These are phyloP conservation scores for Pseudochaenichthys georgianus DNA, from an alignment of 2,797 vertebrate genomes.

Conservation along the genomic window DNA sequence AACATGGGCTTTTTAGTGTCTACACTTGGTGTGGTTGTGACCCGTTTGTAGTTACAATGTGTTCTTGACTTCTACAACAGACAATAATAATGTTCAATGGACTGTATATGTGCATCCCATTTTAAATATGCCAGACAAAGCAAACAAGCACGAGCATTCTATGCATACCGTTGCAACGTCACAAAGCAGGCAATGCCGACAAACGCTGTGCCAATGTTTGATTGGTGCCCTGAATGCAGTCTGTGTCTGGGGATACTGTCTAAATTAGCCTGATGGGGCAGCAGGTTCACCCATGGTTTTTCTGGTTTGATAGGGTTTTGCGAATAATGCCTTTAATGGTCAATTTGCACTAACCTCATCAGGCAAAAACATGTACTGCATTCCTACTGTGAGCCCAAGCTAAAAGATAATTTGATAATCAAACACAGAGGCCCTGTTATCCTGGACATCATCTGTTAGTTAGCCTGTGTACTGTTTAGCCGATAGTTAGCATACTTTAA, in stretches of 20 bases:
- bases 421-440: slow-evolving; percentile 7
- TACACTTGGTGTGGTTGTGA: slow-evolving; percentile 5
- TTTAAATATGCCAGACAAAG: slow-evolving; percentile 65
- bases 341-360: slow-evolving; percentile 33
- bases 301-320: slow-evolving; percentile 1
- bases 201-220: slow-evolving; percentile 46
- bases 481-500: background rate
- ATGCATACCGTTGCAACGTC: slow-evolving; percentile 68
- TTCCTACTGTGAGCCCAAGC: slow-evolving; percentile 9
- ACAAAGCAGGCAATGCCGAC: slow-evolving; percentile 65
- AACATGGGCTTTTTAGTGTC: background rate
- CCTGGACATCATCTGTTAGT: slow-evolving; percentile 16
- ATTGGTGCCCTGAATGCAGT: slow-evolving; percentile 28
- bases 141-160: slow-evolving; percentile 70
- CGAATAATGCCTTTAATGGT: slow-evolving; percentile 12
- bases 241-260: slow-evolving; percentile 13
- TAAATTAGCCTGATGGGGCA: slow-evolving; percentile 29
- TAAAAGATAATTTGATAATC: slow-evolving; percentile 14
- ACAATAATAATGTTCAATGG: slow-evolving; percentile 20
- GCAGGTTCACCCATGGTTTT: slow-evolving; percentile 3
- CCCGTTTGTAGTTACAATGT: slow-evolving; percentile 9
- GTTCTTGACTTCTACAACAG: background rate
- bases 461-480: background rate
- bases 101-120: slow-evolving; percentile 43
- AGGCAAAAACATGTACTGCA: slow-evolving; percentile 21